Evolutionary conservation across 1,140 invertebrate genomes (phyloP).

Genomic region (Choristoneura fumiferana): DNA sequence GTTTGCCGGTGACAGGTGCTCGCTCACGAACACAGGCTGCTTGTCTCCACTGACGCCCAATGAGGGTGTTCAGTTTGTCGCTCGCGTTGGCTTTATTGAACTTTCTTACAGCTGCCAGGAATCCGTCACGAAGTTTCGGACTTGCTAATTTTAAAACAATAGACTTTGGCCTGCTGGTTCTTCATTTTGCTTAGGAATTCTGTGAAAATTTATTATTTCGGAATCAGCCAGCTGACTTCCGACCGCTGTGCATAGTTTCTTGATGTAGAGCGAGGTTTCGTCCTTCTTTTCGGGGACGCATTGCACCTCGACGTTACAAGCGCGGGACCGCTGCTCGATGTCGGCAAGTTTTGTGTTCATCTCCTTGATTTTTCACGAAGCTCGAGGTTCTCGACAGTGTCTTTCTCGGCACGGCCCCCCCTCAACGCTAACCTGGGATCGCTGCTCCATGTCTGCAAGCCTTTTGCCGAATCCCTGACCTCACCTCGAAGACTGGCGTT

Average conservation of each 20-base stretch:
- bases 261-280: neutral
- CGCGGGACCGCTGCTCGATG: neutral
- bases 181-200: neutral
- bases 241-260: neutral
- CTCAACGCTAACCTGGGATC: too few relatives aligned
- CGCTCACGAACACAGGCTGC: neutral
- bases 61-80: neutral
- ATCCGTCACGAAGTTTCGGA: neutral
- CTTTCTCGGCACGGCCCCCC: too few relatives aligned
- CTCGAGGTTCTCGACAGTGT: too few relatives aligned
- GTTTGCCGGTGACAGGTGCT: constrained; percentile 8
- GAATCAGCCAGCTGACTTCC: neutral
- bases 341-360: neutral
- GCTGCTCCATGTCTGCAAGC: too few relatives aligned
- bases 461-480: too few relatives aligned
- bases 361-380: too few relatives aligned
- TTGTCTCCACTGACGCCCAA: neutral
- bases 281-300: neutral
- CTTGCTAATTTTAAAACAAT: neutral
- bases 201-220: neutral
- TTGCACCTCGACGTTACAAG: neutral
- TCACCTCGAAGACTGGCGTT: neutral
- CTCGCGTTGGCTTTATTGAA: neutral
- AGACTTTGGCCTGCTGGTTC: neutral
- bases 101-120: neutral